phyloP scores from a whole-genome alignment of 2,797 vertebrate species.

The Artibeus jamaicensis region DNA sequence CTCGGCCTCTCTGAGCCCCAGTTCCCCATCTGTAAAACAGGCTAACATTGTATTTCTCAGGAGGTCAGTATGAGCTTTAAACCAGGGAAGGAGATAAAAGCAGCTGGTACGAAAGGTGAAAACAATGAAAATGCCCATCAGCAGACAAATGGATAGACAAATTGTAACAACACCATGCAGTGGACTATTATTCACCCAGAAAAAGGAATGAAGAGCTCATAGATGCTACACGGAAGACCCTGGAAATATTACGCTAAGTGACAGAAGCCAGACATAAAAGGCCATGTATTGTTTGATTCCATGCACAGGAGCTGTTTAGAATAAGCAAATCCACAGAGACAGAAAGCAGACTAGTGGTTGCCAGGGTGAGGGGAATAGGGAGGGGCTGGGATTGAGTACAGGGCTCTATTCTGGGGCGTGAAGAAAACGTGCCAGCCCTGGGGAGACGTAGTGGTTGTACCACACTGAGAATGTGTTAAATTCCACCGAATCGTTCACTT shows the following conservation, averaged over 20 bases:
- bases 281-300: accelerated
- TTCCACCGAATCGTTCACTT: background rate
- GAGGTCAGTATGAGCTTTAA: background rate
- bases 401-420: background rate
- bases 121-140: background rate
- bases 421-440: background rate
- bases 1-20: constrained; percentile 26
- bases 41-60: background rate
- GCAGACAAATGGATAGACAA: accelerated
- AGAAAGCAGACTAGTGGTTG: background rate
- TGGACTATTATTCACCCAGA: accelerated
- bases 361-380: background rate
- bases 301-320: background rate
- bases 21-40: background rate
- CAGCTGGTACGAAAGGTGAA: background rate
- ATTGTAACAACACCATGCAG: accelerated
- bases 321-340: accelerated
- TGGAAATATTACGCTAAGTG: too few species aligned
- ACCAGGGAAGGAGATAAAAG: background rate
- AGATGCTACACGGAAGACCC: accelerated
- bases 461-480: accelerated
- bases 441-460: background rate
- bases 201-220: accelerated
- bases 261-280: background rate
- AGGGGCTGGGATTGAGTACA: accelerated